A percentile compares a stretch with the other conserved stretches of the same genome.
These are phyloP conservation scores for Leptocoma aspasia DNA, from an alignment of 2,113 vertebrate genomes.

Conservation along the genomic window DNA sequence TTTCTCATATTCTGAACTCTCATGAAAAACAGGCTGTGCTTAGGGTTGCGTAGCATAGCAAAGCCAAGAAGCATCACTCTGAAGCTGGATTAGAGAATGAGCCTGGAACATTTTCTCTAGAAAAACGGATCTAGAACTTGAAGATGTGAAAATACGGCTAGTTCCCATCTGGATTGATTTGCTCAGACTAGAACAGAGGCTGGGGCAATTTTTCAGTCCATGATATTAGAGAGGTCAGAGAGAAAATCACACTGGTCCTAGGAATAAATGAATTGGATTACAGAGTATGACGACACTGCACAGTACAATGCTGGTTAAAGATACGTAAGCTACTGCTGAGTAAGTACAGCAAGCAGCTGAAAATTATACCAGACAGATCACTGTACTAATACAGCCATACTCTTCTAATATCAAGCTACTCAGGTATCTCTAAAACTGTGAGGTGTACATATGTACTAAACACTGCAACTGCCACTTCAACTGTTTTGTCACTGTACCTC, in stretches of 20 bases:
- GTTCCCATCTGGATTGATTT: background rate
- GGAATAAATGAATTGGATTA: conserved; percentile 1
- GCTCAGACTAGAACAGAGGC: background rate
- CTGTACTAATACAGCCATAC: background rate
- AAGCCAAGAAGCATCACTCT: background rate
- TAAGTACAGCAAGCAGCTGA: background rate
- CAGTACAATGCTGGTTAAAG: background rate
- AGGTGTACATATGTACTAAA: background rate
- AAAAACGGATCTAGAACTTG: background rate
- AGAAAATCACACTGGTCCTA: background rate
- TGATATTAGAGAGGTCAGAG: background rate
- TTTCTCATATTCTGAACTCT: background rate
- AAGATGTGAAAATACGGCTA: background rate
- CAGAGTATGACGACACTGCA: background rate
- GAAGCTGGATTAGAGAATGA: background rate
- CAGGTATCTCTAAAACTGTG: background rate
- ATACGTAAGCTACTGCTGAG: conserved; percentile 16
- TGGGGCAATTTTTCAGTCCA: background rate
- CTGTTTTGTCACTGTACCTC: background rate
- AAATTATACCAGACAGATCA: conserved; percentile 18
- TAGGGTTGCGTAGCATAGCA: background rate
- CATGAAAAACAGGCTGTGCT: background rate
- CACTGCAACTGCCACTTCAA: background rate
- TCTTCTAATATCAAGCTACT: background rate
- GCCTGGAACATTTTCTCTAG: background rate